phyloP scores from a whole-genome alignment of 2,888 invertebrate genomes.

The Rotaria socialis region DNA sequence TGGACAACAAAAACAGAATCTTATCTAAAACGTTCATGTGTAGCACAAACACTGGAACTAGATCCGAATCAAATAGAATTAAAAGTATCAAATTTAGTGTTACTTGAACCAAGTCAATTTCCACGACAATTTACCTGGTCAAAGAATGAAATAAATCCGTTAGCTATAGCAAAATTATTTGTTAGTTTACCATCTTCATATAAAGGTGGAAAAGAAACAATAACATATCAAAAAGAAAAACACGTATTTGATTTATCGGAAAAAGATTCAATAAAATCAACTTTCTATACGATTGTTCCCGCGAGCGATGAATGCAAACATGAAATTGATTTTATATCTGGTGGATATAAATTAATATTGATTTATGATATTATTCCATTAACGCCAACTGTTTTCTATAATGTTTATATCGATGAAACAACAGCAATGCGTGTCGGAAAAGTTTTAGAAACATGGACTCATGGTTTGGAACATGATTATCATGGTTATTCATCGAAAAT shows the following conservation, averaged over 20 bases:
- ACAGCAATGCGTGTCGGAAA: not conserved
- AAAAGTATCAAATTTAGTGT: not conserved
- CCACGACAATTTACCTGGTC: not conserved
- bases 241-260: not conserved
- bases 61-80: not conserved
- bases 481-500: not conserved
- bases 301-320: not conserved
- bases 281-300: not conserved
- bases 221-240: not conserved
- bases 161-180: not conserved
- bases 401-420: constrained; percentile 1
- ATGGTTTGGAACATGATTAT: not conserved
- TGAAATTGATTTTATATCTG: not conserved
- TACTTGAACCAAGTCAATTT: constrained; percentile 13
- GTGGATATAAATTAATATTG: constrained; percentile 5
- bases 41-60: not conserved
- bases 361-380: constrained; percentile 8
- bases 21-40: not conserved
- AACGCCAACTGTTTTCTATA: not conserved
- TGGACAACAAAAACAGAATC: not conserved
- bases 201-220: constrained; percentile 12
- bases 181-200: not conserved
- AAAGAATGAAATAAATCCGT: not conserved
- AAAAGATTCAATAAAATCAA: not conserved
- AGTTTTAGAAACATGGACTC: not conserved